Evolutionary conservation across 92 coral and sea anemone genomes (phyloP).

Genomic region (Parazoanthus atlanticus): DNA sequence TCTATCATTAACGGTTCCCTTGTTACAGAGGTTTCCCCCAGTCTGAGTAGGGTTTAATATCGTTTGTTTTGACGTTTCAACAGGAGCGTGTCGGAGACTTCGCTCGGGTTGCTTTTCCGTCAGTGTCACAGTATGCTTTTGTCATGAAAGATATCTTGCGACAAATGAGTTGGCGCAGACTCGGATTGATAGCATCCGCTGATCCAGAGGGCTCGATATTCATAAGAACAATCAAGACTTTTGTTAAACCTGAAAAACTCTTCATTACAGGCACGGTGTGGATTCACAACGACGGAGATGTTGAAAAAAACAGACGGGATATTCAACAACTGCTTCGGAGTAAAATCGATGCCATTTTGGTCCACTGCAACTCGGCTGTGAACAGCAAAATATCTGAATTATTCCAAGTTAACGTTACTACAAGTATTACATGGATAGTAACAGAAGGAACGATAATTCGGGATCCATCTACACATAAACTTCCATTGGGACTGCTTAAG

Average conservation of each 20-base stretch:
- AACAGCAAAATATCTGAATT: neutral
- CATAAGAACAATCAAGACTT: neutral
- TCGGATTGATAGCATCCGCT: slow-evolving; percentile 13
- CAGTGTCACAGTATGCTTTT: slow-evolving; percentile 7
- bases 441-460: neutral
- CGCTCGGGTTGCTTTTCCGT: slow-evolving; percentile 6
- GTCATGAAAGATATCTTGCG: slow-evolving; percentile 9
- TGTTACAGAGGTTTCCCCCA: too few relatives aligned
- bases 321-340: neutral
- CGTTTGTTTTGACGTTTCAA: neutral
- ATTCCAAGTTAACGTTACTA: neutral
- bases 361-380: neutral
- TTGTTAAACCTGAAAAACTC: slow-evolving; percentile 1
- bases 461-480: neutral
- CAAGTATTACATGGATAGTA: neutral
- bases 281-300: neutral
- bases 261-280: neutral
- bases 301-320: neutral
- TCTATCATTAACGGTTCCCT: too few relatives aligned
- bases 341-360: neutral
- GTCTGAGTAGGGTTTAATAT: too few relatives aligned
- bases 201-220: slow-evolving; percentile 8
- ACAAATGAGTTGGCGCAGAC: slow-evolving; percentile 7
- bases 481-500: slow-evolving; percentile 7
- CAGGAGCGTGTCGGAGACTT: neutral